phyloP scores from a whole-genome alignment of 2,113 vertebrate species.

The Chrysemys picta region DNA sequence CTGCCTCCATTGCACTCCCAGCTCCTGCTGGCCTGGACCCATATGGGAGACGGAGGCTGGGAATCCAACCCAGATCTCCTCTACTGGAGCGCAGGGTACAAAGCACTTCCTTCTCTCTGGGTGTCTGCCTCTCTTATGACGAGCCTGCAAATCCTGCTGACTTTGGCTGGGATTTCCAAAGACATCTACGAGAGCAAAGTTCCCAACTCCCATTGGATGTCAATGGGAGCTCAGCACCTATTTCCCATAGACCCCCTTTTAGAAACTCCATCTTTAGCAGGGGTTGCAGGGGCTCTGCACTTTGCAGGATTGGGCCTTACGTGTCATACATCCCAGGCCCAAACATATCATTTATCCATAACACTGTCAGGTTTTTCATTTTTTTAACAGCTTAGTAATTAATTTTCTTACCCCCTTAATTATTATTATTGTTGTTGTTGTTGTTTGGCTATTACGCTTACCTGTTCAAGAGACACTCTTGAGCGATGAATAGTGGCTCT shows the following conservation, averaged over 20 bases:
- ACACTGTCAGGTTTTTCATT: not conserved
- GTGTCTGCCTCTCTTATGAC: not conserved
- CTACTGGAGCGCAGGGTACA: not conserved
- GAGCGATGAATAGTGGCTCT: slow-evolving; percentile 80
- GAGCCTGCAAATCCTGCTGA: not conserved
- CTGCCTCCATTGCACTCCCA: not conserved
- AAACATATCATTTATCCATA: not conserved
- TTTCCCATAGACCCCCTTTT: not conserved
- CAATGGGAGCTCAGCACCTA: not conserved
- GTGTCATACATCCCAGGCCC: not conserved
- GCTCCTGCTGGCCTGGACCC: not conserved
- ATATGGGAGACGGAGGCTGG: not conserved
- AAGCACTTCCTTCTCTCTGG: not conserved
- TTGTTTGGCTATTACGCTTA: slow-evolving; percentile 59
- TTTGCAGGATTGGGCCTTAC: not conserved
- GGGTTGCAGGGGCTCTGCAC: too few species aligned
- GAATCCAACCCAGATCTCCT: not conserved
- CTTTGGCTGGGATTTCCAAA: not conserved
- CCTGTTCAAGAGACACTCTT: slow-evolving; percentile 88
- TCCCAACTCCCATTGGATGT: not conserved
- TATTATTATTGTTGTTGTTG: not conserved
- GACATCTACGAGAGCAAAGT: not conserved
- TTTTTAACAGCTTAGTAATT: not conserved
- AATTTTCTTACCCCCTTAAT: not conserved
- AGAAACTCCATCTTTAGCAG: not conserved